phyloP scores from a whole-genome alignment of 37 sponge, comb jelly and placozoan genomes.

The Hormiphora californensis region DNA sequence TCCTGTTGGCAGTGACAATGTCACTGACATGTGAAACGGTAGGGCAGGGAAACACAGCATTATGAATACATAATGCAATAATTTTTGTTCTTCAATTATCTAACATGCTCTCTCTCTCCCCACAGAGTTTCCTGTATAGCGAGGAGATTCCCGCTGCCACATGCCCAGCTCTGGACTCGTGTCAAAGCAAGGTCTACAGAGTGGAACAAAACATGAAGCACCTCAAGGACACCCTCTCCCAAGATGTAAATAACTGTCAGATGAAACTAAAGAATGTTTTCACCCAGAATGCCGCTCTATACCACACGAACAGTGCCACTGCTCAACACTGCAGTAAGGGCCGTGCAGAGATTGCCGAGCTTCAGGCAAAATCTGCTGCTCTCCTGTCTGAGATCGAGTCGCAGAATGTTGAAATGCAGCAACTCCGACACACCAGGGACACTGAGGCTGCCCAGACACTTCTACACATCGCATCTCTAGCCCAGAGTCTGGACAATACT shows the following conservation, averaged over 20 bases:
- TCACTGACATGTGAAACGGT: no score
- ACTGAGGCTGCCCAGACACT: not conserved
- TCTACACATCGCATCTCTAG: not conserved
- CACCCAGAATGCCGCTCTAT: not conserved
- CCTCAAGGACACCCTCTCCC: not conserved
- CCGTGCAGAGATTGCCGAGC: not conserved
- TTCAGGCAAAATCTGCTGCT: not conserved
- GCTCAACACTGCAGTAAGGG: not conserved
- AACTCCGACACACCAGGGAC: not conserved
- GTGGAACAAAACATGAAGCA: not conserved
- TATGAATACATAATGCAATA: no score
- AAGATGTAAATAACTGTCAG: not conserved
- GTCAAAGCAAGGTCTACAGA: not conserved
- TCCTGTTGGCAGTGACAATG: no score
- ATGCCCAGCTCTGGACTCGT: not conserved
- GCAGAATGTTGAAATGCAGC: not conserved
- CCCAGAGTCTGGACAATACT: not conserved
- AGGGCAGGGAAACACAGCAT: no score
- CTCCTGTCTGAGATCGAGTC: not conserved
- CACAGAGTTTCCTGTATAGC: conserved; percentile 18
- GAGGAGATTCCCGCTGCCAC: conserved; percentile 2
- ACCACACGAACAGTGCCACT: not conserved
- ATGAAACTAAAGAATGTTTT: not conserved
- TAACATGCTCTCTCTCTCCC: no score
- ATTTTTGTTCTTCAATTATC: no score